Percentiles rank a stretch among this genome's conserved stretches.
Conservation (phyloP, 2,113 vertebrate species). For the Upupa epops region DNA sequence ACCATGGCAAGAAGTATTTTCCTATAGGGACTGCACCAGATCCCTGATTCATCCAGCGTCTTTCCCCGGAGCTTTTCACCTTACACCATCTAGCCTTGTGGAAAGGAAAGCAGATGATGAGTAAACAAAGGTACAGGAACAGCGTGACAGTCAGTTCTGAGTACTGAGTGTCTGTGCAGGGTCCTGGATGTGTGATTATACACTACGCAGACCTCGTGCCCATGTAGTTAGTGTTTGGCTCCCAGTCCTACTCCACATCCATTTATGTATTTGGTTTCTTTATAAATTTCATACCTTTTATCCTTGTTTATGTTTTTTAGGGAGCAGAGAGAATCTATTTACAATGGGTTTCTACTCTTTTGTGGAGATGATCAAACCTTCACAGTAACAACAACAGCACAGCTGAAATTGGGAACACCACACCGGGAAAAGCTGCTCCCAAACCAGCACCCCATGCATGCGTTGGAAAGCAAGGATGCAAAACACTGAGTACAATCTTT, state of each 20-base stretch:
- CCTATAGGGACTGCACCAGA: neutral
- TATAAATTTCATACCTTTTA: neutral
- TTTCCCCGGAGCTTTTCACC: neutral
- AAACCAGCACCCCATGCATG: neutral
- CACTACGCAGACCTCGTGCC: fast-evolving
- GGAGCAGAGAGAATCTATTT: neutral
- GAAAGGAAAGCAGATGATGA: neutral
- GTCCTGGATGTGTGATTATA: neutral
- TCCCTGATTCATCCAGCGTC: neutral
- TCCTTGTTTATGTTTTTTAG: neutral
- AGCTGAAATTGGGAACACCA: neutral
- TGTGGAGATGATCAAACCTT: neutral
- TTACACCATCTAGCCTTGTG: fast-evolving
- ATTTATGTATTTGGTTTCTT: neutral
- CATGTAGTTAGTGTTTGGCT: neutral
- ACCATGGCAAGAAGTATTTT: neutral
- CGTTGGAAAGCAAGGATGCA: neutral
- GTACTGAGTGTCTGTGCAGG: neutral
- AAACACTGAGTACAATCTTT: neutral
- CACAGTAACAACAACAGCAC: neutral
- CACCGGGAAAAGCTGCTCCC: neutral
- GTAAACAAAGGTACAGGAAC: neutral
- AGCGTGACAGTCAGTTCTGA: neutral
- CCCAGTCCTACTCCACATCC: neutral
- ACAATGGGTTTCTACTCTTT: neutral